phyloP scores from a whole-genome alignment of 2,113 vertebrate species.

The Ginglymostoma cirratum region DNA sequence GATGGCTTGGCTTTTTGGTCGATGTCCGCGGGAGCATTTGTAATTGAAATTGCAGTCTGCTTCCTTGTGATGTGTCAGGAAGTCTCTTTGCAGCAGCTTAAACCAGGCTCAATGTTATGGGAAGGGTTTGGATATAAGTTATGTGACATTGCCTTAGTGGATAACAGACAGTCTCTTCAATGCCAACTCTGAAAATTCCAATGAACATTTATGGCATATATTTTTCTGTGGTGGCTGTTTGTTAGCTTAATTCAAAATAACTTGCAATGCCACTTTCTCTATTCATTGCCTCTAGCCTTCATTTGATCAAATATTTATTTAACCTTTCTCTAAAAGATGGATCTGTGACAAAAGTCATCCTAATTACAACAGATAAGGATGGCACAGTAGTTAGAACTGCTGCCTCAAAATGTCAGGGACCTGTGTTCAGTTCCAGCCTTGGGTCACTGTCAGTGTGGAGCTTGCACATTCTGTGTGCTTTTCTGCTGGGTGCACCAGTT shows the following conservation, averaged over 20 bases:
- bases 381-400: background rate
- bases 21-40: background rate
- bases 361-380: background rate
- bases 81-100: background rate
- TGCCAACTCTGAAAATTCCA: background rate
- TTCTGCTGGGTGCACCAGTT: too few species aligned
- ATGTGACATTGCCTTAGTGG: background rate
- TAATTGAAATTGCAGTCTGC: too few species aligned
- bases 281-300: too few species aligned
- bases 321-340: background rate
- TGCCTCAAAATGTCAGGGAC: too few species aligned
- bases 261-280: background rate
- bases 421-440: too few species aligned
- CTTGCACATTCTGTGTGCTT: too few species aligned
- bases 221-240: background rate
- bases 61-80: too few species aligned
- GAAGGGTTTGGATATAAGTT: background rate
- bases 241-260: background rate
- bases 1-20: background rate
- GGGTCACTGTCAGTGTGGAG: too few species aligned
- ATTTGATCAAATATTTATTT: background rate
- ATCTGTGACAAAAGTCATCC: background rate
- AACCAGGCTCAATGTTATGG: background rate
- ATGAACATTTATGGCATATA: background rate
- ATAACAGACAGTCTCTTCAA: background rate